Evolutionary conservation across 2,797 vertebrate genomes (phyloP).

Genomic region (Lophotriccus pileatus): DNA sequence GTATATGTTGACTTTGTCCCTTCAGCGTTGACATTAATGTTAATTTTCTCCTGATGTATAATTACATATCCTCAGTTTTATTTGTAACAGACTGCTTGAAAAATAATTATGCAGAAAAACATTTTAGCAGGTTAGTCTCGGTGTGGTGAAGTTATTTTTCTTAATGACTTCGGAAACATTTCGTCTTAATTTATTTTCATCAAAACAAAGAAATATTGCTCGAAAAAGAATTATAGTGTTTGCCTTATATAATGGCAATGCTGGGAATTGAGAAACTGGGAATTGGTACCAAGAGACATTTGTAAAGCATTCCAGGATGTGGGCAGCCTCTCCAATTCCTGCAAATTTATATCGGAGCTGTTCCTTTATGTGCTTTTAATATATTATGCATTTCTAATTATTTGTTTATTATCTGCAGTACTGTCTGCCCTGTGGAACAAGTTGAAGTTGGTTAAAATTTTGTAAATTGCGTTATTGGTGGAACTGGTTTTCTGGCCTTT

Average conservation of each 20-base stretch:
- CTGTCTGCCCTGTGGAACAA: background rate
- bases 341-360: background rate
- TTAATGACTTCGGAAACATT: constrained; percentile 1
- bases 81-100: constrained; percentile 14
- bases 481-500: background rate
- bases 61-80: constrained; percentile 28
- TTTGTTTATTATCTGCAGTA: background rate
- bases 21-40: background rate
- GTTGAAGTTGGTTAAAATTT: background rate
- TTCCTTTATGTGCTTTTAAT: background rate
- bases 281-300: background rate
- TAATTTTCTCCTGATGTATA: constrained; percentile 46
- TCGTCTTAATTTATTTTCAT: constrained; percentile 18
- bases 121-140: constrained; percentile 22
- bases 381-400: background rate
- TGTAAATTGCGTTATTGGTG: background rate
- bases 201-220: background rate
- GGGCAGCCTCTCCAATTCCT: background rate
- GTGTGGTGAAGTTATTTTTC: background rate
- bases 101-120: constrained; percentile 38
- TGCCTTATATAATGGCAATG: background rate
- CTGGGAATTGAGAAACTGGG: constrained; percentile 1
- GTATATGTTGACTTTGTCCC: background rate
- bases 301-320: constrained; percentile 13
- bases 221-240: constrained; percentile 10